Evolutionary conservation across 2,113 vertebrate species (phyloP), one percentile per base, ranked within the genome.

Genomic region (Xiphophorus hellerii): DNA sequence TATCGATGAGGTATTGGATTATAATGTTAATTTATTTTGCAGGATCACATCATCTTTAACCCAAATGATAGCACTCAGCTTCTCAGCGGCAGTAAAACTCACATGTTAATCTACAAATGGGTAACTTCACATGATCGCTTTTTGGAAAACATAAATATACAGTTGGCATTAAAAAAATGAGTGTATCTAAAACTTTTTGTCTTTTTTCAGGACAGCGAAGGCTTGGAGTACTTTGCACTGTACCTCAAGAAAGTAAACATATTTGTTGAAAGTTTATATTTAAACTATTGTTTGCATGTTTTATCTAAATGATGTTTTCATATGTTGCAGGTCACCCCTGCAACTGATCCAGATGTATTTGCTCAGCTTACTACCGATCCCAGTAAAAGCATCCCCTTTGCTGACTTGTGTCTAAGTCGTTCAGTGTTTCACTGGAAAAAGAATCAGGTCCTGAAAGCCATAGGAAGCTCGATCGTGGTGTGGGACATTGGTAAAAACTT

Each of bases 81-180:
- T 99, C 85, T 99, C 83, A 98, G 96, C 92, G 97, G 94, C 87
- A 98, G 96, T 81, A 80, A 88, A 81, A 96, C 82, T 17, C 94
- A 92, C 51, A 89, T 95, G 62, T 76, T 98, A 65, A 96, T 96
- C 92, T 97, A 97, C 79, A 83, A 65, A n/a, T 96, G 91, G 92
- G 98, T 97, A 92, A 95, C 96, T 94, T 62, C 68, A 30, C 7
- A 48, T 27, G 27, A 28, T 61, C 27, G 28, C 28, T 27, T 61
- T 61, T 27, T 28, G 27, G 29, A 62, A 44, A 44, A 44, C 12
- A 44, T 44, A 17, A 44, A 44, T 44, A 5, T 1, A 20, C 14
- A 20, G 44, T 2, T 20, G 44, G 17, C 17, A 48, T 42, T 15
- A 42, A 42, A 37, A 15, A 2, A 48, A 20, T 20, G 5, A 65